Evolutionary conservation across 2,797 vertebrate genomes (phyloP), one percentile per base, ranked within the genome.

Genomic region (Cynopterus sphinx): DNA sequence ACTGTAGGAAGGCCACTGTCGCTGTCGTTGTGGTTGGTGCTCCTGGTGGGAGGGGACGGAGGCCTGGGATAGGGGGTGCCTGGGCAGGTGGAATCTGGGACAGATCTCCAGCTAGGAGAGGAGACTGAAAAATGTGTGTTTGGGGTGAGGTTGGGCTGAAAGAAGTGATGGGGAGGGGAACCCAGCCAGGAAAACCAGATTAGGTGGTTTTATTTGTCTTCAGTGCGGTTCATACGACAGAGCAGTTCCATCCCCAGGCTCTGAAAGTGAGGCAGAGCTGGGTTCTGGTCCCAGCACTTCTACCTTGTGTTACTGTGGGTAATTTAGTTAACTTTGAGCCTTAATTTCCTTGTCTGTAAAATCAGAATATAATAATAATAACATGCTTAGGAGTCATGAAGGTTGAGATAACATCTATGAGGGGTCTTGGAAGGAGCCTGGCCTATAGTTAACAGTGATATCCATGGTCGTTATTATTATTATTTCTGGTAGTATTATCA

Each of bases 1-100:
- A 51, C 71, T 43, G 33, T 49, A 1, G 26, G 94, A 61, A 79
- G 92, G 46, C 28, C 24, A 7, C 49, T 12, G 24, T 39, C 12
- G 24, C 33, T 9, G 59, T 33, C 0, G 0, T 22, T 12, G 31
- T 0, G 0, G 74, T 4, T 51, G 61, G 1, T 0, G 0, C 0
- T 55, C 33, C 7, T 8, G 33, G 1, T 55, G 21, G 1, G 65
- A 6, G 31, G 3, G 0, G 1, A 0, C 2, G 2, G 59, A 21
- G 41, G 67, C n/a, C 11, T 6, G 1, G 79, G 28, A 36, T 3
- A 4, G 0, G 1, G 65, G 7, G 17, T 49, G 3, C 71, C 36
- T 53, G 0, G 0, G 33, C 81, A 9, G 11, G 41, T 33, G 31
- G 15, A 73, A 7, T 2, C 0, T 0, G 3, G 83, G 22, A 1